Evolutionary conservation across 2,113 vertebrate species (phyloP), one percentile per base, ranked within the genome.

Genomic region (Neogale vison): DNA sequence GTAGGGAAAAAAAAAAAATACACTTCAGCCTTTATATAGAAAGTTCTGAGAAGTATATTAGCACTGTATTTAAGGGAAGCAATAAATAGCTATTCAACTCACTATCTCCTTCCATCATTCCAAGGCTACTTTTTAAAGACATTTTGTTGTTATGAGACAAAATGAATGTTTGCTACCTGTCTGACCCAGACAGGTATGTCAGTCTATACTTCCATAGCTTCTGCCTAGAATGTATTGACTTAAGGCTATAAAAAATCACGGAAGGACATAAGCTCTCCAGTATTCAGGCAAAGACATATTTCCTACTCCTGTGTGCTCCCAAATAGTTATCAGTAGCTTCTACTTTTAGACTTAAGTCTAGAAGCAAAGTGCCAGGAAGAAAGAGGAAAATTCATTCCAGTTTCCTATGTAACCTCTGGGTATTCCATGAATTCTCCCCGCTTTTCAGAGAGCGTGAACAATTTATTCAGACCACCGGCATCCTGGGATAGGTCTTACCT

Each of bases 161-260:
- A 97, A 88, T 95, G 96, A 98, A 98, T 97, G 96, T 97, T 98
- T 98, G 98, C 96, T 98, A 93, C 95, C 90, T 97, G 55, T 98
- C 95, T 98, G 98, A 98, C 96, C 57, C 34, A 96, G 50, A 98
- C 55, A 17, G 14, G 83, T 85, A 93, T 74, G 85, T 95, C 96
- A 97, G 93, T 97, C 93, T 92, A 87, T 76, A 65, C 79, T 92
- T 98, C 97, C 93, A 61, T 96, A 96, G 81, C 77, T 98, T 98
- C 96, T 98, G 21, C 96, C 84, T 81, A 88, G 82, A 98, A 96
- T 84, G 36, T 89, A 36, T 79, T 96, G 91, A 97, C 89, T 96
- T 84, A 93, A 98, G 69, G 89, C 57, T 97, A 98, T 97, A 97
- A 95, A 98, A 95, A 98, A 96, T 90, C 63, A 23, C 57, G 31